Percentiles rank a stretch among this genome's conserved stretches.
Conservation (phyloP, 2,888 invertebrate genomes). For the Lycocerus yunnanus region DNA sequence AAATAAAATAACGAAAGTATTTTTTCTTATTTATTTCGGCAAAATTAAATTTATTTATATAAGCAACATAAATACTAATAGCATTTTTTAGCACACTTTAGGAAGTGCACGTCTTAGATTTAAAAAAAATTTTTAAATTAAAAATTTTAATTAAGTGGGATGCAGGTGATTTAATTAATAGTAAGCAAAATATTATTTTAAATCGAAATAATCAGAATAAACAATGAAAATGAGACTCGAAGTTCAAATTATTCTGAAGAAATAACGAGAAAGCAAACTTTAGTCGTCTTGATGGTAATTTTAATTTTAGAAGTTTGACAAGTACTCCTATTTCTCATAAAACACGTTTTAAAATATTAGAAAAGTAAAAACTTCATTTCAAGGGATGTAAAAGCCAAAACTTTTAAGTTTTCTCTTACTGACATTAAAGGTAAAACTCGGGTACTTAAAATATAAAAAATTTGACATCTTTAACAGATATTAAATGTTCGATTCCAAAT, state of each 20-base stretch:
- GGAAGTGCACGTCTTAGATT: background rate
- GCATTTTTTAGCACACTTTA: background rate
- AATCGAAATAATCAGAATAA: background rate
- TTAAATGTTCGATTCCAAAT: background rate
- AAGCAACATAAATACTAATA: background rate
- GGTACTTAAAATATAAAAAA: background rate
- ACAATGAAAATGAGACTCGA: background rate
- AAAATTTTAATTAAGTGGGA: background rate
- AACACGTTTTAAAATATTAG: constrained; percentile 9
- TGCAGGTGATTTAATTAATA: background rate
- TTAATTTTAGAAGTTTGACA: constrained; percentile 4
- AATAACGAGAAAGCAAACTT: background rate
- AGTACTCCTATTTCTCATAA: constrained; percentile 1
- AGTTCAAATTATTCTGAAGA: background rate
- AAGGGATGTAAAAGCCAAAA: constrained; percentile 1
- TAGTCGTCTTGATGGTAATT: constrained; percentile 3
- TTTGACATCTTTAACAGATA: background rate
- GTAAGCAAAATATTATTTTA: background rate
- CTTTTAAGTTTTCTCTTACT: background rate
- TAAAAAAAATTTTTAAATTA: background rate
- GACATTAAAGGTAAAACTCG: background rate
- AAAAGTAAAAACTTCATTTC: constrained; percentile 1
- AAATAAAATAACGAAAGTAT: background rate
- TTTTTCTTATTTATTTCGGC: background rate
- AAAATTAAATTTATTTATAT: background rate